phyloP scores from a whole-genome alignment of 1,140 invertebrate genomes.

The Telenomus remus region DNA sequence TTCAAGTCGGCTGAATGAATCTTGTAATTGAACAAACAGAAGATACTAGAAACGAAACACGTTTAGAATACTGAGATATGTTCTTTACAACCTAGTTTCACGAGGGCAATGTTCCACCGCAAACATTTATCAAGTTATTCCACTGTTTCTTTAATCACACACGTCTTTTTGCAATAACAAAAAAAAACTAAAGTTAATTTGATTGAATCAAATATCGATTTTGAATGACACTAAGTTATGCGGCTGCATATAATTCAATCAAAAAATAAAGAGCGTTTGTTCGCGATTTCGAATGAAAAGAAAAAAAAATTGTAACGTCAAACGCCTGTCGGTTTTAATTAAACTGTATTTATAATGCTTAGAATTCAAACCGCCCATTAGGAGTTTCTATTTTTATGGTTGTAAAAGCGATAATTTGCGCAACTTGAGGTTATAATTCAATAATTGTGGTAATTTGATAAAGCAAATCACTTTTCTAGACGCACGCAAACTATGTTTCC shows the following conservation, averaged over 20 bases:
- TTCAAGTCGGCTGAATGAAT: conserved; percentile 35
- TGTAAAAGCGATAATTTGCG: background rate
- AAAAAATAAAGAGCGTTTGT: too few relatives aligned
- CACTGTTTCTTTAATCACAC: conserved; percentile 5
- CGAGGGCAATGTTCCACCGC: conserved; percentile 46
- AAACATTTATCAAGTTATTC: conserved; percentile 34
- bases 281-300: background rate
- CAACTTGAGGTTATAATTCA: background rate
- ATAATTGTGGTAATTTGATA: conserved; percentile 23
- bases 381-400: background rate
- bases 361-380: too few relatives aligned
- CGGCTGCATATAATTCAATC: too few relatives aligned
- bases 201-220: background rate
- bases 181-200: background rate
- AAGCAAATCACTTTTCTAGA: conserved; percentile 12
- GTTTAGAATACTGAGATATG: conserved; percentile 45
- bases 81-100: conserved; percentile 53
- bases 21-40: conserved; percentile 44
- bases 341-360: too few relatives aligned
- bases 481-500: conserved; percentile 15
- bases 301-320: too few relatives aligned
- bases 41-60: conserved; percentile 37
- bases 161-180: background rate
- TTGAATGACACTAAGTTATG: too few relatives aligned
- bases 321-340: too few relatives aligned